Conservation (phyloP, 2,113 vertebrate species). For the crab-eating macaque (Macaca fascicularis) region DNA sequence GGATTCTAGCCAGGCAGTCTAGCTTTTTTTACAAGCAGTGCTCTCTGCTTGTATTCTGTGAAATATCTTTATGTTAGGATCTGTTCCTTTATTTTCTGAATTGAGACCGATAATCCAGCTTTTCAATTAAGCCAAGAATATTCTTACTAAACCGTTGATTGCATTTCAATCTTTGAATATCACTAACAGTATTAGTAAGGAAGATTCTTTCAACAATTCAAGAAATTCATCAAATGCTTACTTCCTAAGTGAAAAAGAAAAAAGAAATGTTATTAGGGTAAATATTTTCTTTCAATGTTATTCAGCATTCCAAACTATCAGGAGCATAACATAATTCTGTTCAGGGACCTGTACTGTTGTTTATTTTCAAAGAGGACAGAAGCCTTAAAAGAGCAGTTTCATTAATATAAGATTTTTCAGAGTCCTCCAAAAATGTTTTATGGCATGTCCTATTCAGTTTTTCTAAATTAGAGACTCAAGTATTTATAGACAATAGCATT, state of each 20-base stretch:
- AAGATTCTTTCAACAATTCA: background rate
- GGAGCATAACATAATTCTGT: background rate
- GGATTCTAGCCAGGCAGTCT: background rate
- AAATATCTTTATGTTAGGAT: background rate
- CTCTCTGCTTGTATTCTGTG: background rate
- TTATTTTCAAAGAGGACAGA: background rate
- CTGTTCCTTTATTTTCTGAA: slow-evolving; percentile 21
- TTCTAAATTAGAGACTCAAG: slow-evolving; percentile 35
- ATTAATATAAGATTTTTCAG: slow-evolving; percentile 14
- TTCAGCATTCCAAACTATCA: background rate
- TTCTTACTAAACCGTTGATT: background rate
- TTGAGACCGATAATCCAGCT: background rate
- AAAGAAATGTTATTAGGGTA: background rate
- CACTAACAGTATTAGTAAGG: background rate
- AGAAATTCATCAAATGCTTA: slow-evolving; percentile 16
- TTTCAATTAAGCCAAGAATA: background rate
- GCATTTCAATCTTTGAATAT: background rate
- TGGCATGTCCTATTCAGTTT: slow-evolving; percentile 2
- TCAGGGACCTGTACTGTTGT: background rate
- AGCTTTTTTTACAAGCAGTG: background rate
- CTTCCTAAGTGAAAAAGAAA: background rate
- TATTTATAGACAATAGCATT: slow-evolving; percentile 17
- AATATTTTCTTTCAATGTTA: background rate
- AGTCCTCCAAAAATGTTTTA: slow-evolving; percentile 7
- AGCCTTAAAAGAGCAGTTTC: background rate